Evolutionary conservation across 2,797 vertebrate genomes (phyloP).

Genomic region (Peromyscus melanophrys): DNA sequence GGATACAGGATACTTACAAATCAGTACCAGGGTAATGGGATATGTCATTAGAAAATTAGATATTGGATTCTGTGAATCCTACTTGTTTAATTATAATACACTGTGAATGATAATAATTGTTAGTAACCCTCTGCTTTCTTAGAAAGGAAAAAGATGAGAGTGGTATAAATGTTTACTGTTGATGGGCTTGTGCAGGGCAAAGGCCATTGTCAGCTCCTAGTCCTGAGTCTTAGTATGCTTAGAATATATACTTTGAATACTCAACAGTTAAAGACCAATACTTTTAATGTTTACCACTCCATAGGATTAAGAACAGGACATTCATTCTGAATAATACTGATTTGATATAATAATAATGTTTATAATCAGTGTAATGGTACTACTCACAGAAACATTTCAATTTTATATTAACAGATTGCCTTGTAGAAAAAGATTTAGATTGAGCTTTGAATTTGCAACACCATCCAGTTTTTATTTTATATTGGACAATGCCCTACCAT

Average conservation of each 20-base stretch:
- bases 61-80: background rate
- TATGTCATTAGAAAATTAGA: background rate
- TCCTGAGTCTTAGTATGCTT: background rate
- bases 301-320: constrained; percentile 5
- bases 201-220: background rate
- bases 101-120: background rate
- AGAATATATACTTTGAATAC: background rate
- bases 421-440: background rate
- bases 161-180: background rate
- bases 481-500: background rate
- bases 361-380: constrained; percentile 14
- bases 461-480: background rate
- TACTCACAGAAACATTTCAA: background rate
- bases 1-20: background rate
- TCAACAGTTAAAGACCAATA: constrained; percentile 3
- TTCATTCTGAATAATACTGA: constrained; percentile 10
- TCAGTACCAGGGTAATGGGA: background rate
- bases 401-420: constrained; percentile 22
- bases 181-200: background rate
- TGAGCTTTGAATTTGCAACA: constrained; percentile 16
- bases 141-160: background rate
- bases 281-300: background rate
- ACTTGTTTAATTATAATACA: background rate
- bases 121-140: background rate
- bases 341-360: background rate